Conservation (phyloP, 2,888 invertebrate genomes). For the Lymantria dispar region DNA sequence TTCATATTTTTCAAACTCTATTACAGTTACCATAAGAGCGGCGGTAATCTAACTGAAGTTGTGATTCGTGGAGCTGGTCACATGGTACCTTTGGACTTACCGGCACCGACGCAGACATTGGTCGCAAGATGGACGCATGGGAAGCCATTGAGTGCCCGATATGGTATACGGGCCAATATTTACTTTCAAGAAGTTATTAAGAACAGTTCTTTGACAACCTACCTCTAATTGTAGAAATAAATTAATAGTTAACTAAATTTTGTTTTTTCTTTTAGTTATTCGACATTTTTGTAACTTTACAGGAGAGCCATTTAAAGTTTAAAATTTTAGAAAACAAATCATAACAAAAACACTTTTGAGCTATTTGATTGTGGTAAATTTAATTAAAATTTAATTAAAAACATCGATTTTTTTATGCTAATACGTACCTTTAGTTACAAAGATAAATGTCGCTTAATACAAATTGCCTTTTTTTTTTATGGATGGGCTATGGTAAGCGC, state of each 20-base stretch:
- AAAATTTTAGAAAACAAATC: too few species aligned
- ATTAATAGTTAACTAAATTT: background rate
- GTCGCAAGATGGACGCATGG: conserved; percentile 79
- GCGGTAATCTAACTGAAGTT: conserved; percentile 79
- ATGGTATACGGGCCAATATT: conserved; percentile 15
- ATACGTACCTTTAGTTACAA: too few species aligned
- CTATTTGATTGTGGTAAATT: too few species aligned
- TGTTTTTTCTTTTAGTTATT: too few species aligned
- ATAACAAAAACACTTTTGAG: too few species aligned
- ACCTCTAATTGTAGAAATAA: conserved; percentile 16
- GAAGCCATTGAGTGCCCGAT: conserved; percentile 30
- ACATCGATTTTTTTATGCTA: too few species aligned
- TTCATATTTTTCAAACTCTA: background rate
- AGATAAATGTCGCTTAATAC: too few species aligned
- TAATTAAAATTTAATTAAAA: too few species aligned
- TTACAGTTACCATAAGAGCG: conserved; percentile 77
- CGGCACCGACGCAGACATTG: conserved; percentile 75
- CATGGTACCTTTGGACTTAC: conserved; percentile 84
- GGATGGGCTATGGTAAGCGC: too few species aligned
- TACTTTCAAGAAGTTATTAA: conserved; percentile 30
- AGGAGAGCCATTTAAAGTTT: too few species aligned
- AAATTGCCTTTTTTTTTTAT: too few species aligned
- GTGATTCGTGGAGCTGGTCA: conserved; percentile 85
- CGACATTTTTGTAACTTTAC: too few species aligned
- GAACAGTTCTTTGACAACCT: conserved; percentile 28